These are phyloP conservation scores for Drosophila borealis DNA, from an alignment of 2,888 invertebrate genomes.

Conservation along the genomic window DNA sequence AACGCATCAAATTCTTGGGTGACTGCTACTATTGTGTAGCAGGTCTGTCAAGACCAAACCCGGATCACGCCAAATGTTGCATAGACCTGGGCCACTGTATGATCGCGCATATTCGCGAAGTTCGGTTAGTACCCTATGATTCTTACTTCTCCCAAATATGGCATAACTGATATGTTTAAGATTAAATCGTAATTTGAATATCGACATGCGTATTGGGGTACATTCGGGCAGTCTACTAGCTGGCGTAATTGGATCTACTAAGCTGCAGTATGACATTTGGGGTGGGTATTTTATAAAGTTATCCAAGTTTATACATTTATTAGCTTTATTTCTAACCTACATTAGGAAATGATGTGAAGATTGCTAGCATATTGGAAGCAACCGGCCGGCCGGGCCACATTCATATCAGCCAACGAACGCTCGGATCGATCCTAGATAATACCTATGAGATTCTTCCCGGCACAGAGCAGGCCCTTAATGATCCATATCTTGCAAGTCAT, in stretches of 20 bases:
- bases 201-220: constrained; percentile 98
- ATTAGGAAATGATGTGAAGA: constrained; percentile 90
- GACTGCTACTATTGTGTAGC: constrained; percentile 98
- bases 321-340: neutral
- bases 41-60: constrained; percentile 91
- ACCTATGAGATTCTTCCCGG: constrained; percentile 87
- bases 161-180: constrained; percentile 11
- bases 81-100: constrained; percentile 95
- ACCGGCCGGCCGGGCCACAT: constrained; percentile 95
- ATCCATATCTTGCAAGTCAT: constrained; percentile 89
- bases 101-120: constrained; percentile 92
- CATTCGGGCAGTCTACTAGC: constrained; percentile 96
- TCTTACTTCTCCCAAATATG: neutral
- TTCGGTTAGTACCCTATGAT: constrained; percentile 75
- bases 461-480: constrained; percentile 83
- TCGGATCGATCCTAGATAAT: constrained; percentile 88
- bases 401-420: constrained; percentile 92
- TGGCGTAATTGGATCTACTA: constrained; percentile 95
- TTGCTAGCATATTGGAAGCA: constrained; percentile 97
- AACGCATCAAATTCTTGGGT: constrained; percentile 96
- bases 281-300: constrained; percentile 86
- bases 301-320: neutral
- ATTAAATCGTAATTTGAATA: constrained; percentile 91
- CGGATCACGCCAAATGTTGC: constrained; percentile 94
- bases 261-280: constrained; percentile 99